Conservation (phyloP, 2,888 invertebrate genomes). For the Apotomis capreana region DNA sequence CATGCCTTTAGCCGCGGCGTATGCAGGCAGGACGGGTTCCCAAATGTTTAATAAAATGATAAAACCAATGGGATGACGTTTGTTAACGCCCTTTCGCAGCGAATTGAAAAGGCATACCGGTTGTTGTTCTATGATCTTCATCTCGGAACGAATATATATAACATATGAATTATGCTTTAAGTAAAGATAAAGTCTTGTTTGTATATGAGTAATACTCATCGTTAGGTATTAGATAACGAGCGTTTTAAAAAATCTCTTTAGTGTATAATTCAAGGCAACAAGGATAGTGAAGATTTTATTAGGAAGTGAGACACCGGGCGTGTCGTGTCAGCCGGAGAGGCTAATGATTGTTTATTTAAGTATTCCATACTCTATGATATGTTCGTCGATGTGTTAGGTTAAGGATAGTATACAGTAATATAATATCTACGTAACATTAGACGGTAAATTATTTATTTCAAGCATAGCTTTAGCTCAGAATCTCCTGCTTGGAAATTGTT, state of each 20-base stretch:
- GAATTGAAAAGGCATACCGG: slow-evolving; percentile 18
- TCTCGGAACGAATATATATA: slow-evolving; percentile 20
- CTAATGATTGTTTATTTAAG: slow-evolving; percentile 56
- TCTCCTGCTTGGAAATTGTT: slow-evolving; percentile 49
- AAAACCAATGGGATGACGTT: neutral
- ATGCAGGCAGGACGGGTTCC: no score
- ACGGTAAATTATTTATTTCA: slow-evolving; percentile 40
- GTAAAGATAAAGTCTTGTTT: slow-evolving; percentile 30
- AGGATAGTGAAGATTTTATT: slow-evolving; percentile 39
- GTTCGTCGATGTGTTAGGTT: slow-evolving; percentile 63
- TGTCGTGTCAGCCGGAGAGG: slow-evolving; percentile 56
- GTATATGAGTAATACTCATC: slow-evolving; percentile 29
- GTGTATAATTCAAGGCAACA: slow-evolving; percentile 27
- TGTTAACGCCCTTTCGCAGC: neutral
- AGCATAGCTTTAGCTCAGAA: slow-evolving; percentile 38
- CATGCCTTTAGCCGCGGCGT: slow-evolving; percentile 23
- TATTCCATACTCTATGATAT: slow-evolving; percentile 62
- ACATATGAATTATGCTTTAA: slow-evolving; percentile 33
- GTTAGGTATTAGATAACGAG: slow-evolving; percentile 32
- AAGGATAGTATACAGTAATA: slow-evolving; percentile 51
- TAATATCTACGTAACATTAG: slow-evolving; percentile 40
- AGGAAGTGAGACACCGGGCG: slow-evolving; percentile 57
- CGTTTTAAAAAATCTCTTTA: slow-evolving; percentile 32
- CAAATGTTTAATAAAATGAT: no score
- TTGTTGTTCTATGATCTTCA: slow-evolving; percentile 3